Conservation (phyloP, 2,113 vertebrate species). For the Lampris megalopsis region DNA sequence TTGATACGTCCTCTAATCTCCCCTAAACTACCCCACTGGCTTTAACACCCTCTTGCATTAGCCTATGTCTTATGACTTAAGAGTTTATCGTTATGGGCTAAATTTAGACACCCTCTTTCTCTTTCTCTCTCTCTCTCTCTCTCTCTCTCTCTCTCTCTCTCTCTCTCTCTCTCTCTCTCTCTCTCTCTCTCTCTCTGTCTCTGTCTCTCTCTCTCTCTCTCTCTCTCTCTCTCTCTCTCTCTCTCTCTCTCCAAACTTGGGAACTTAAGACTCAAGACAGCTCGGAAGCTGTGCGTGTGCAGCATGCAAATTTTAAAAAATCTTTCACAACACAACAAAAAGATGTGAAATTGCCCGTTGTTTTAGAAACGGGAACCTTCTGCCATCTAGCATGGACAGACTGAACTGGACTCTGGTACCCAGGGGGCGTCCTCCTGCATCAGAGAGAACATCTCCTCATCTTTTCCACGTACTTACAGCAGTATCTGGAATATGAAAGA, state of each 20-base stretch:
- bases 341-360: conserved; percentile 49
- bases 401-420: conserved; percentile 37
- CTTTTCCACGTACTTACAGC: neutral
- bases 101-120: conserved; percentile 67
- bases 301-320: conserved; percentile 56
- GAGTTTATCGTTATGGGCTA: conserved; percentile 76
- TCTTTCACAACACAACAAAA: conserved; percentile 55
- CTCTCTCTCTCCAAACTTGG: conserved; percentile 20
- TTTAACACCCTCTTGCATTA: conserved; percentile 76
- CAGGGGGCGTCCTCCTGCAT: conserved; percentile 31
- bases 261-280: conserved; percentile 67
- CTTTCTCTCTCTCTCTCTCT: no score
- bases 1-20: conserved; percentile 77
- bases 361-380: conserved; percentile 54
- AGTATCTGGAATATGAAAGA: conserved; percentile 15
- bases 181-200: no score
- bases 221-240: no score
- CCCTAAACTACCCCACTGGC: conserved; percentile 77
- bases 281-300: conserved; percentile 45
- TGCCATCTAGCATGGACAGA: conserved; percentile 40
- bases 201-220: no score
- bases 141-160: no score
- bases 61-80: conserved; percentile 80
- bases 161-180: no score
- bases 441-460: conserved; percentile 34